phyloP scores from a whole-genome alignment of 2,113 vertebrate species.

The Anarrhichthys ocellatus region DNA sequence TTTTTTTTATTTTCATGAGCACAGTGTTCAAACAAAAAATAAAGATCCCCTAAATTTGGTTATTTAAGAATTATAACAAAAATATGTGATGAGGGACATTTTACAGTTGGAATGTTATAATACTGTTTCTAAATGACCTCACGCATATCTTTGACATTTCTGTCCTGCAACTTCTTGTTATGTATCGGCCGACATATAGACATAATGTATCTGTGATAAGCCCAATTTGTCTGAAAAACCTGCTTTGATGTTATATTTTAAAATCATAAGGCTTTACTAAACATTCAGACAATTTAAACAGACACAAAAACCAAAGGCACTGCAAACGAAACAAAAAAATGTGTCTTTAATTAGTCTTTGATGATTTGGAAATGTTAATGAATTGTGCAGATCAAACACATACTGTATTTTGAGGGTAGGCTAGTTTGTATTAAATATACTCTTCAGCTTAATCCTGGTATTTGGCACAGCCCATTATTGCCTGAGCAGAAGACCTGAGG shows the following conservation, averaged over 20 bases:
- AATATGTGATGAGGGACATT: not conserved
- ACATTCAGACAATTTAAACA: not conserved
- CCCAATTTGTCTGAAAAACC: not conserved
- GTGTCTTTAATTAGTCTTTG: not conserved
- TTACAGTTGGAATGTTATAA: not conserved
- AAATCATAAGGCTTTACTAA: not conserved
- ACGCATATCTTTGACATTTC: not conserved
- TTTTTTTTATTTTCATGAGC: not conserved
- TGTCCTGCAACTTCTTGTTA: not conserved
- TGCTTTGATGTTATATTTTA: conserved; percentile 9
- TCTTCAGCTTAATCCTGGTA: conserved; percentile 2
- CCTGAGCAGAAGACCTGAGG: not conserved
- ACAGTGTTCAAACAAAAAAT: not conserved
- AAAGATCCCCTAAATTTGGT: not conserved
- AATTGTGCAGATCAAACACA: not conserved
- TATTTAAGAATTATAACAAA: not conserved
- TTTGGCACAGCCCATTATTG: not conserved
- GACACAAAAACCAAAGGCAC: not conserved
- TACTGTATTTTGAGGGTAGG: not conserved
- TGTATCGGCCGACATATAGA: not conserved
- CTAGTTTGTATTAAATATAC: not conserved
- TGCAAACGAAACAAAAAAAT: not conserved
- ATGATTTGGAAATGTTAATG: not conserved
- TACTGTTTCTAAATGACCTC: not conserved
- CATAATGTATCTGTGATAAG: not conserved